Percentiles rank a stretch among this genome's conserved stretches.
Conservation (phyloP, 2,797 vertebrate genomes). For the Enteromius mattozi region DNA sequence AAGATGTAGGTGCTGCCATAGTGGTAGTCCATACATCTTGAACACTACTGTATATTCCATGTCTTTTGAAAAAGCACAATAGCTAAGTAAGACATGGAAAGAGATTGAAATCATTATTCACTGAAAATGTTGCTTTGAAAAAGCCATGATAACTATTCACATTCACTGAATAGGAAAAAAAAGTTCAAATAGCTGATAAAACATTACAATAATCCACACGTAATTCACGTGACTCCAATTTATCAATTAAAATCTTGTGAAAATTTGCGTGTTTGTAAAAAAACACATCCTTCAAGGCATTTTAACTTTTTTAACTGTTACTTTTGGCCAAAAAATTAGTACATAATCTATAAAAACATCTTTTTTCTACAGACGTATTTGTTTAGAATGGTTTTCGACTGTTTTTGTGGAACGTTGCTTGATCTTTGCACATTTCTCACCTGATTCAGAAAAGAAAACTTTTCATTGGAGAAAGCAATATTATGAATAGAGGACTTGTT, state of each 20-base stretch:
- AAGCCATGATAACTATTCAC: neutral
- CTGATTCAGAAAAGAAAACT: neutral
- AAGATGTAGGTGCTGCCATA: neutral
- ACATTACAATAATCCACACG: neutral
- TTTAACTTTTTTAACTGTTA: neutral
- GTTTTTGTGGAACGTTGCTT: neutral
- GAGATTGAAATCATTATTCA: neutral
- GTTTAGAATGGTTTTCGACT: neutral
- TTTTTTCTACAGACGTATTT: neutral
- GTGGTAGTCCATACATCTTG: neutral
- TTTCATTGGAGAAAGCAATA: neutral
- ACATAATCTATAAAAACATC: neutral
- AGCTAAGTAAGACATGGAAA: neutral
- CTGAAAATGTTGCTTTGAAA: constrained; percentile 14
- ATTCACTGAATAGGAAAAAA: too few relatives aligned
- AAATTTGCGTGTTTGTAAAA: neutral
- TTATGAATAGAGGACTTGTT: neutral
- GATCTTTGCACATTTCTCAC: neutral
- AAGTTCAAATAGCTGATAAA: neutral
- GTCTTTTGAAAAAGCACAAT: neutral
- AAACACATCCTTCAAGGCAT: neutral
- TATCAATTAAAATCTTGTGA: neutral
- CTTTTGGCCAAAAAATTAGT: neutral
- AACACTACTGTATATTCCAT: too few relatives aligned
- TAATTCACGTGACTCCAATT: neutral